Evolutionary conservation across 2,888 invertebrate species (phyloP), one percentile per base, ranked within the genome.

Genomic region (Holacanthella duospinosa): DNA sequence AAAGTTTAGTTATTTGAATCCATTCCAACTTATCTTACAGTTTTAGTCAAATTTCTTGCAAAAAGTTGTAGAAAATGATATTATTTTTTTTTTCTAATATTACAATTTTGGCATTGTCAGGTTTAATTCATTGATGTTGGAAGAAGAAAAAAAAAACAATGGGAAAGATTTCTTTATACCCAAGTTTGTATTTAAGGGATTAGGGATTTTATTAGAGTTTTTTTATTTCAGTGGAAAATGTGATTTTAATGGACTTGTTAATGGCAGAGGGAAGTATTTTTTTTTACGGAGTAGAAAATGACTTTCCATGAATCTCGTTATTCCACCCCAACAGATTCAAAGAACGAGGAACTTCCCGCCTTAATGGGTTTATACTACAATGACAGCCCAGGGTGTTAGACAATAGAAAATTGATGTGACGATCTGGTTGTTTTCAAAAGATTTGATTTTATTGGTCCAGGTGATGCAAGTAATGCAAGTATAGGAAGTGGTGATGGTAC

Each of bases 401-500:
- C n/a, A n/a, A n/a, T n/a, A n/a, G n/a, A n/a, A n/a, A n/a, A n/a
- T n/a, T n/a, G n/a, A n/a, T n/a, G n/a, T n/a, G n/a, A n/a, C n/a
- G n/a, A n/a, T 21, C 48, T 48, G 19, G 54, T 61, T 61, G 48
- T 64, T 64, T 63, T 29, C 43, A 53, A 21, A 54, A 28, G 36
- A 60, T 55, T 64, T 69, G 56, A 59, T 61, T 66, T 66, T 64
- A 65, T 65, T 65, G 58, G 70, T 83, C 68, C 84, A 94, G 95
- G 95, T 82, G 95, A 96, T 81, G 94, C 94, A 78, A 92, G 92
- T 82, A 93, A 93, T 79, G 92, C 93, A 80, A 94, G 94, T 83
- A 93, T 96, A 81, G 96, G 96, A 74, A 95, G 94, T 76, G 96
- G 95, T 68, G 96, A 96, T 79, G 96, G 95, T 68, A 95, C 95